Base-by-base conservation (phyloP, 2,888 invertebrate species). In the Petrophora chlorosata region DNA sequence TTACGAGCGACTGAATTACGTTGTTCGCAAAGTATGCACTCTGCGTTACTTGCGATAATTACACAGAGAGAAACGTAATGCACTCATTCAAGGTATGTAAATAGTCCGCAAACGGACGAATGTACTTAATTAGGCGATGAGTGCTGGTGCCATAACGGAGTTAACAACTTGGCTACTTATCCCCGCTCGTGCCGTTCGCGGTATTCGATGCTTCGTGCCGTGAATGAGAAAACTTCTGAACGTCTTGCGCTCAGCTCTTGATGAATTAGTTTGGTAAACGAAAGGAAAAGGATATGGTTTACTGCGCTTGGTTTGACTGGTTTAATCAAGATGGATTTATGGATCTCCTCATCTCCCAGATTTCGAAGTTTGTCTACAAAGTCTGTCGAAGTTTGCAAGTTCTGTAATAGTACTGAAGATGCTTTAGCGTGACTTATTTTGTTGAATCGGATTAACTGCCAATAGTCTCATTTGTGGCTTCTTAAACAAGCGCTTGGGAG, bases 1-100 rank as follows among this genome's bases (percentile, higher is more conserved):
- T 73, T 73, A 63, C 69, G 40, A 63, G 44, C 55, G 53, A 53
- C 56, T 61, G 60, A 72, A 61, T 72, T 58, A 65, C 56, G 59
- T 60, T 48, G 61, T 56, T 61, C 54, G 54, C 65, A 61, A 67
- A 69, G 61, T 64, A 63, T 66, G 63, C 62, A 63, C 44, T 65
- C 52, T 51, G 53, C 45, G 41, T 48, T 43, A 53, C 41, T 45
- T 50, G 33, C 45, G 32, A 41, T 50, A 51, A 60, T 61, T 63
- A 62, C 53, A 49, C 36, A 34, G 43, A 41, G 48, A 35, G 56
- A 48, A 42, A 41, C 32, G 19, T 56, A 48, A 54, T 55, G 48
- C 41, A 46, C 46, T 34, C 42, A 51, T 45, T 44, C 53, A 53
- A 40, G 35, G 38, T 48, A 34, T 51, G 34, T 38, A 44, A 50